Percentiles rank a stretch among this genome's conserved stretches.
Conservation (phyloP, 2,888 invertebrate species). For the Melanchra persicariae region DNA sequence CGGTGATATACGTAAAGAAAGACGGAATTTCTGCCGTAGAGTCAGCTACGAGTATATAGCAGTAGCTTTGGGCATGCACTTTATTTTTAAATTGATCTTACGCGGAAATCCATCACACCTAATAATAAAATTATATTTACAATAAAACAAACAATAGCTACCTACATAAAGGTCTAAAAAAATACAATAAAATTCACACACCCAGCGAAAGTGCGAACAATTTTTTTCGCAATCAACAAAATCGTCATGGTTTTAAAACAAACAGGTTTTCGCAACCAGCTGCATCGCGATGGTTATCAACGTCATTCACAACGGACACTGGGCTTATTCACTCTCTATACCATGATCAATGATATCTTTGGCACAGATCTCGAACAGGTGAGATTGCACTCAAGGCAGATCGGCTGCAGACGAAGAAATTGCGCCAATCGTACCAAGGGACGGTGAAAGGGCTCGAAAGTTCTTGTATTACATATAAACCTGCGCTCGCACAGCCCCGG, state of each 20-base stretch:
- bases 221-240: conserved; percentile 34
- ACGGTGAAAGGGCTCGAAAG: conserved; percentile 84
- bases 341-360: conserved; percentile 54
- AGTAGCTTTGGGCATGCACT: not conserved
- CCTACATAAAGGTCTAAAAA: not conserved
- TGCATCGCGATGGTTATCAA: conserved; percentile 52
- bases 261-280: conserved; percentile 38
- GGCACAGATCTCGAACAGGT: conserved; percentile 58
- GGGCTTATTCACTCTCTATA: conserved; percentile 35
- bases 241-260: conserved; percentile 37
- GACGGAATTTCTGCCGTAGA: conserved; percentile 1
- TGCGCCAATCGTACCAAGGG: conserved; percentile 67
- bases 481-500: conserved; percentile 64
- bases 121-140: not conserved
- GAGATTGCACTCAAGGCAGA: conserved; percentile 66
- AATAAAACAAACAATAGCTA: conserved; percentile 1
- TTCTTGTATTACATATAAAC: conserved; percentile 64
- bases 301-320: conserved; percentile 45
- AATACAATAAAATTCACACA: conserved; percentile 6
- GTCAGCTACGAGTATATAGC: too few relatives aligned
- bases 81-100: not conserved
- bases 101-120: not conserved
- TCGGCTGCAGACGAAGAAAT: conserved; percentile 63
- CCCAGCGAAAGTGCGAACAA: conserved; percentile 23
- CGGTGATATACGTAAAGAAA: not conserved